Percentiles rank a stretch among this genome's conserved stretches.
These are phyloP conservation scores for Abscondita cerata DNA, from an alignment of 2,888 invertebrate species.

Conservation along the genomic window DNA sequence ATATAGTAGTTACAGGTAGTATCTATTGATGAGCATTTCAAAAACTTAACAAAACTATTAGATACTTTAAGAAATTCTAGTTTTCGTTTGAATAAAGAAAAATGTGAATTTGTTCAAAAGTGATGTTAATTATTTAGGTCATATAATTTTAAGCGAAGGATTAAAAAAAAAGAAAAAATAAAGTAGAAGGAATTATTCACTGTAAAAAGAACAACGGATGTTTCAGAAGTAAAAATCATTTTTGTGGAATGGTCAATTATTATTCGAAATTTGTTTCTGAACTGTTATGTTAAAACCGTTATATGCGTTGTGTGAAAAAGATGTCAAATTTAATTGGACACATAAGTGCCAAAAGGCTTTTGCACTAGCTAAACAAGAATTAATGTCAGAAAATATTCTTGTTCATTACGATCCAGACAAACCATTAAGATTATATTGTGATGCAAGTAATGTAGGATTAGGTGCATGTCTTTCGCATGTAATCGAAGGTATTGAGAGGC, in stretches of 20 bases:
- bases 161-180: background rate
- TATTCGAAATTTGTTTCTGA: background rate
- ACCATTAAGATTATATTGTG: constrained; percentile 7
- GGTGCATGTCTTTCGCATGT: constrained; percentile 6
- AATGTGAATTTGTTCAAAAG: background rate
- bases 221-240: background rate
- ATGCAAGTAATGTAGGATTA: constrained; percentile 5
- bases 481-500: background rate
- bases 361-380: constrained; percentile 7
- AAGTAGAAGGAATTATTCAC: background rate
- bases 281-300: constrained; percentile 11
- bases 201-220: background rate
- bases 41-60: background rate
- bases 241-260: constrained; percentile 2
- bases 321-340: constrained; percentile 15
- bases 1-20: constrained; percentile 17
- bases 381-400: constrained; percentile 1
- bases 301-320: constrained; percentile 15
- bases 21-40: background rate
- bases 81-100: constrained; percentile 2
- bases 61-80: background rate
- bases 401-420: constrained; percentile 12
- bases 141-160: background rate
- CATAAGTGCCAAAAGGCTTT: constrained; percentile 16
- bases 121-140: background rate